Conservation (phyloP, 2,113 vertebrate species). For the Emydocephalus ijimae region DNA sequence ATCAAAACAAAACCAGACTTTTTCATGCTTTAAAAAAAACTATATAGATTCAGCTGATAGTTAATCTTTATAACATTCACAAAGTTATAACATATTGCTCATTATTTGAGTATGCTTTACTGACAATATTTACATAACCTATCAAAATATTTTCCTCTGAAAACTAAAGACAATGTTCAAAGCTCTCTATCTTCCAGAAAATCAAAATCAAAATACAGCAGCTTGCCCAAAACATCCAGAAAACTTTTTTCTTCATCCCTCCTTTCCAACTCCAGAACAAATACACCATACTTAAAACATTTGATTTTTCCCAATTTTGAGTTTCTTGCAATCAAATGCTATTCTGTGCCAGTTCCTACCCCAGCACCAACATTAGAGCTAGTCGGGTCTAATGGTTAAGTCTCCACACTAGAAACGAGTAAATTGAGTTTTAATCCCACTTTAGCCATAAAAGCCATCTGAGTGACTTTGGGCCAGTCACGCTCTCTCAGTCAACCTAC, state of each 20-base stretch:
- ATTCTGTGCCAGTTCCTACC: neutral
- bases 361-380: neutral
- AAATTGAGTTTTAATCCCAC: neutral
- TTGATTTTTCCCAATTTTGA: neutral
- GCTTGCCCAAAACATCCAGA: neutral
- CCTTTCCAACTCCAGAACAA: neutral
- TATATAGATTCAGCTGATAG: neutral
- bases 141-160: neutral
- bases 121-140: conserved; percentile 7
- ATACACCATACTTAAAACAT: neutral
- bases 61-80: neutral
- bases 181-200: neutral
- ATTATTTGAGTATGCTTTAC: fast-evolving
- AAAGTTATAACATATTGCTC: neutral
- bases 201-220: neutral
- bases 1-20: conserved; percentile 54
- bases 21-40: conserved; percentile 17
- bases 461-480: neutral
- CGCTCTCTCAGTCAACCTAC: neutral
- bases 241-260: neutral
- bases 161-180: neutral
- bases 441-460: neutral
- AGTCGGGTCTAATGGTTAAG: neutral
- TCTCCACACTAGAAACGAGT: neutral
- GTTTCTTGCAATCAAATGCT: neutral